Evolutionary conservation across 2,888 invertebrate genomes (phyloP), one percentile per base, ranked within the genome.

Genomic region (Xestoiulus laeticollis): DNA sequence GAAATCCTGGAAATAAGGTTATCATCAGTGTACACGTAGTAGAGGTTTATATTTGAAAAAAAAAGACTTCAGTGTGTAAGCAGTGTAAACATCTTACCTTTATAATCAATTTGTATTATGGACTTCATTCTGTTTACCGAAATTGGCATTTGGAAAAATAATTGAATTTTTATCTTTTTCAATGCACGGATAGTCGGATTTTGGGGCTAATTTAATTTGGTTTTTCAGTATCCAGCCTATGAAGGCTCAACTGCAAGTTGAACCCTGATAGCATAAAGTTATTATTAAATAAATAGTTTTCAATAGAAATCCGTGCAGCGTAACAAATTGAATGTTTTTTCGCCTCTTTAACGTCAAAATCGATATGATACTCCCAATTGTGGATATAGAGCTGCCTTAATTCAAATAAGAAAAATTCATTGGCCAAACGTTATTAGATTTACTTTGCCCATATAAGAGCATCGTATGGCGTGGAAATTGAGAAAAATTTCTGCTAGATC

Each of bases 201-300:
- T 26, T 26, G 26, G n/a, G 26, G 26, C 4, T 12, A 68, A 68
- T 68, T 26, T 30, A 30, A 68, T 68, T 68, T 68, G 26, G 26
- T 68, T 26, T 10, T 68, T 68, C 12, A 26, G 68, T 10, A 26
- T 26, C 14, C 30, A 26, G n/a, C 26, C 68, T n/a, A 12, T 22
- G 26, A 26, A 26, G 12, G 30, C 10, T 68, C 26, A 68, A 26
- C 26, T 26, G 26, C 26, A 68, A 68, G 68, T 10, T 1, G 22
- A 68, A 68, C 26, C 8, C 26, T 26, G 26, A 30, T 68, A 26
- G 68, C 26, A 59, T 14, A 59, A 68, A 68, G 68, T 68, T 68
- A 26, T 68, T 68, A 26, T 68, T 68, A 68, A 59, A 26, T 68
- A 68, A 68, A 68, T 26, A 68, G 26, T 68, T 68, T 68, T 68